Evolutionary conservation across 1,140 invertebrate species (phyloP), one percentile per base, ranked within the genome.

Genomic region (Temnothorax longispinosus): DNA sequence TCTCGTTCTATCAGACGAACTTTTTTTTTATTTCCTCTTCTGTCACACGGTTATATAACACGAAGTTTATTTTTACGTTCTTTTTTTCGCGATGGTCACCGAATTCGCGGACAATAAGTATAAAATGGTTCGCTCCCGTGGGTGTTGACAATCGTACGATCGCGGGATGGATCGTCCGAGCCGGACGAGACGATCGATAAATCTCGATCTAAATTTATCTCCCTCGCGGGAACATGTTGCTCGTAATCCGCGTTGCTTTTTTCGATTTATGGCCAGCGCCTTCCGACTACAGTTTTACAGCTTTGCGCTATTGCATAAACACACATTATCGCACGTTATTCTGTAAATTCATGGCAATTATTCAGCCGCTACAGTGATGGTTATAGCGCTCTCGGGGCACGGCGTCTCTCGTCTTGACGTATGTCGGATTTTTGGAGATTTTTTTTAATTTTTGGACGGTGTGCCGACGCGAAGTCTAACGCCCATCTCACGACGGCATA

Each of bases 191-290:
- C 82, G 38, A 65, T 87, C 76, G 84, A 94, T 94, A 93, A 93
- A 94, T 94, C 90, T 92, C 67, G 11, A 52, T 94, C 91, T 93
- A 93, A 94, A 94, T 93, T 88, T 92, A 92, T 93, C 89, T 88
- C 84, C 88, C 77, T 81, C 72, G 65, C 85, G 65, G 52, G 78
- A 86, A 78, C 85, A 41, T 50, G 69, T 74, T 75, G n/a, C 62
- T 35, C 18, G 58, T 81, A 75, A 86, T 64, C 86, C 60, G 47
- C 58, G 82, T n/a, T 77, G 41, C 60, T 76, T 85, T 86, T 88
- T 81, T 80, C 64, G n/a, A 75, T 75, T 75, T 89, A 69, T 38
- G 18, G 35, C 50, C 56, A 21, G 1, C 32, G 65, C 6, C 32
- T 81, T 72, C 67, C 62, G 71, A 41, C 32, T 60, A 52, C 77